A percentile compares a stretch with the other conserved stretches of the same genome.
Conservation (phyloP, 2,113 vertebrate genomes). For the Cervus canadensis region DNA sequence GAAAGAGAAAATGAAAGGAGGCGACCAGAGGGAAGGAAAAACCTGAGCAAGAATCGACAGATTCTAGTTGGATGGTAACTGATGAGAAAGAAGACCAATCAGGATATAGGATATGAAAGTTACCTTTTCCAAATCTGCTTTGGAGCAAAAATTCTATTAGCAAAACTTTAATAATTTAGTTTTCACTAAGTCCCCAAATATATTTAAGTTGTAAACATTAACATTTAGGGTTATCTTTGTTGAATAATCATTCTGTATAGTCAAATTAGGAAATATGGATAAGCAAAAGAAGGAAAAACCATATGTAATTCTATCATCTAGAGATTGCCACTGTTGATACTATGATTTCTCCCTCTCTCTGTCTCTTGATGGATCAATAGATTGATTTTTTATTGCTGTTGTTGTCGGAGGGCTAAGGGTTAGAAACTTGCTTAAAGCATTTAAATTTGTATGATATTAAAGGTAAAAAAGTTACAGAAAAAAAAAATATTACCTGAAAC, state of each 20-base stretch:
- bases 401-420: not conserved
- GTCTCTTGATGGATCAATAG: not conserved
- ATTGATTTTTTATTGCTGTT: not conserved
- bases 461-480: not conserved
- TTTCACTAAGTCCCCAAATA: not conserved
- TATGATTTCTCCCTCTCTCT: not conserved
- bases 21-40: fast-evolving
- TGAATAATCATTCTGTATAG: not conserved
- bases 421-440: not conserved
- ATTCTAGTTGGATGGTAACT: not conserved
- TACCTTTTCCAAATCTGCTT: not conserved
- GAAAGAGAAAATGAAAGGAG: not conserved
- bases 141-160: not conserved
- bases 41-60: not conserved
- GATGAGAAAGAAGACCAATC: not conserved
- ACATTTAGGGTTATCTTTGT: not conserved
- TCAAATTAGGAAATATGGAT: not conserved
- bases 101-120: not conserved
- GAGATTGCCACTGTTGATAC: not conserved
- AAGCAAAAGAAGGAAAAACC: not conserved
- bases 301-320: not conserved
- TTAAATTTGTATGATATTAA: not conserved
- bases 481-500: not conserved
- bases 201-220: not conserved
- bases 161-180: not conserved